These are phyloP conservation scores for Phortica magna DNA, from an alignment of 2,888 invertebrate genomes.

Conservation along the genomic window DNA sequence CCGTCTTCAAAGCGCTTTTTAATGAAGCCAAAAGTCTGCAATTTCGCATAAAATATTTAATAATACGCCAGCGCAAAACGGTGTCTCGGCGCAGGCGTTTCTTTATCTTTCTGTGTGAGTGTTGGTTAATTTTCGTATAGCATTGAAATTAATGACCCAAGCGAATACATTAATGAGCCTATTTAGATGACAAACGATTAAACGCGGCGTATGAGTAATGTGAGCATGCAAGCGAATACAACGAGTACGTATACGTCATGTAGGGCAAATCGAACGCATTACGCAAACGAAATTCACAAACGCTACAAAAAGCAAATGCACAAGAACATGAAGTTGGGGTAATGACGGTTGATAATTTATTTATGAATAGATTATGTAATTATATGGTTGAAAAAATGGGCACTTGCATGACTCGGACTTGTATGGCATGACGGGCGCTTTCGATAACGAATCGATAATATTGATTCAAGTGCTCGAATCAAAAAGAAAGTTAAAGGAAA, in stretches of 20 bases:
- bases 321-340: neutral
- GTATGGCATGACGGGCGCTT: neutral
- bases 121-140: neutral
- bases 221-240: neutral
- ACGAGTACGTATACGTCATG: neutral
- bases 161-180: neutral
- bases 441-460: neutral
- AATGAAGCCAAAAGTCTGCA: neutral
- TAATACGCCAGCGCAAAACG: neutral
- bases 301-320: neutral
- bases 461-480: neutral
- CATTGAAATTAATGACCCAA: slow-evolving; percentile 5
- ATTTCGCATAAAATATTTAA: slow-evolving; percentile 23
- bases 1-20: slow-evolving; percentile 14
- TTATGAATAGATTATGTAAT: slow-evolving; percentile 22
- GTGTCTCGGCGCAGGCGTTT: neutral
- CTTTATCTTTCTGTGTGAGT: neutral
- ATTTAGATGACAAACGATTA: slow-evolving; percentile 12
- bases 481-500: neutral
- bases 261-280: neutral
- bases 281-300: neutral
- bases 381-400: neutral
- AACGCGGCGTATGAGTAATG: neutral
- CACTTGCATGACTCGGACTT: neutral
- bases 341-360: neutral